Conservation (phyloP, 2,888 invertebrate species). For the Hybos culiciformis region DNA sequence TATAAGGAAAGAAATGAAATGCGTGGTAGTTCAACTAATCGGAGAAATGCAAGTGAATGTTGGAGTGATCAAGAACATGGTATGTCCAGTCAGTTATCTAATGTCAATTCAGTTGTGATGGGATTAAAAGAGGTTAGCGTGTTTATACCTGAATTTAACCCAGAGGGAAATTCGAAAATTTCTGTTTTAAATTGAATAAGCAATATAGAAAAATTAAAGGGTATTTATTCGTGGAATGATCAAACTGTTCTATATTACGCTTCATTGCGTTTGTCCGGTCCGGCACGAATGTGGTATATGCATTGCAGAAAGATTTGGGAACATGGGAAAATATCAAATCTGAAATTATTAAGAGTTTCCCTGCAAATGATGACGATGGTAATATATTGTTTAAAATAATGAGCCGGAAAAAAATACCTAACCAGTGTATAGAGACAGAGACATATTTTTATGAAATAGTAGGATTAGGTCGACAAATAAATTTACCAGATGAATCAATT, state of each 20-base stretch:
- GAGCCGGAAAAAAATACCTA: background rate
- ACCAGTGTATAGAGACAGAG: background rate
- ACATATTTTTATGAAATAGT: background rate
- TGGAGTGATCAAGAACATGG: too few relatives aligned
- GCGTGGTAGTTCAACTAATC: too few relatives aligned
- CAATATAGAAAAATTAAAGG: background rate
- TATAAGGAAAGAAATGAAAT: too few relatives aligned
- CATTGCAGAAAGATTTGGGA: background rate
- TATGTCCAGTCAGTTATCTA: too few relatives aligned
- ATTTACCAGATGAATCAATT: background rate
- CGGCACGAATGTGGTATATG: background rate
- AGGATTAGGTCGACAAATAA: background rate
- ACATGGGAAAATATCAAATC: background rate
- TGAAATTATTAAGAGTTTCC: background rate
- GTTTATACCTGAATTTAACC: constrained; percentile 1
- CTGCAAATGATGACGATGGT: background rate
- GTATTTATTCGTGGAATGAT: background rate
- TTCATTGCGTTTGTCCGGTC: background rate
- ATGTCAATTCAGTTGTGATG: background rate
- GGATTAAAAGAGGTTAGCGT: constrained; percentile 1
- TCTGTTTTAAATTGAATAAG: background rate
- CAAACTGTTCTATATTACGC: constrained; percentile 1
- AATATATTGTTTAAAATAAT: background rate
- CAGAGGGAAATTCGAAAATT: background rate
- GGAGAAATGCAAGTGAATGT: too few relatives aligned